Evolutionary conservation across 2,113 vertebrate species (phyloP).

Genomic region (Chrysochloris asiatica): DNA sequence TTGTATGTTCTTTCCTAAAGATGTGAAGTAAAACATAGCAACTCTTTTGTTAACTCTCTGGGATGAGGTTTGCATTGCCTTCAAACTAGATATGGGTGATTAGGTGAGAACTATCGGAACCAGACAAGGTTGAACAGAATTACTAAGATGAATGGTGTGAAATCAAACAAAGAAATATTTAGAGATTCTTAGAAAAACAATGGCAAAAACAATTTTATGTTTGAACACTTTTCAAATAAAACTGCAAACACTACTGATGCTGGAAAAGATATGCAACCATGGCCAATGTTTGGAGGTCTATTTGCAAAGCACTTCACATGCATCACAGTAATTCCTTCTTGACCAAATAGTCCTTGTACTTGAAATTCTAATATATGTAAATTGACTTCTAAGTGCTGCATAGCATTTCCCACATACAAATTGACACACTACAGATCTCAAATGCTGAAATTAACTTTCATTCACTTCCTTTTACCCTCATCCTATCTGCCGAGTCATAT

Average conservation of each 20-base stretch:
- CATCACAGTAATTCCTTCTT: not conserved
- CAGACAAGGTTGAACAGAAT: not conserved
- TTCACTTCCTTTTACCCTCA: not conserved
- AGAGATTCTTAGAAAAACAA: conserved; percentile 26
- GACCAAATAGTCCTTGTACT: not conserved
- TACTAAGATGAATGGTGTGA: not conserved
- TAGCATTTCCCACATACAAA: not conserved
- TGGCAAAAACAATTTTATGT: not conserved
- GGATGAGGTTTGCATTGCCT: not conserved
- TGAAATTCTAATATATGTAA: not conserved
- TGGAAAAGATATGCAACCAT: not conserved
- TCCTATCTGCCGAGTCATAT: not conserved
- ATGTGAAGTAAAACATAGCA: not conserved
- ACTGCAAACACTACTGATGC: not conserved
- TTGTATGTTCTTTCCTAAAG: not conserved
- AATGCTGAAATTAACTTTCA: not conserved
- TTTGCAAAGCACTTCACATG: not conserved
- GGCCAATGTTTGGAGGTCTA: not conserved
- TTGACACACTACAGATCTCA: not conserved
- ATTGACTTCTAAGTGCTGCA: not conserved
- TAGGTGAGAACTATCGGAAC: not conserved
- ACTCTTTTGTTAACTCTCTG: not conserved
- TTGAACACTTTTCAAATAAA: not conserved
- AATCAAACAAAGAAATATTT: conserved; percentile 38
- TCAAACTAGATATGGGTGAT: not conserved